A percentile compares a stretch with the other conserved stretches of the same genome.
These are phyloP conservation scores for Mus spretus DNA, from an alignment of 2,797 vertebrate genomes.

Conservation along the genomic window DNA sequence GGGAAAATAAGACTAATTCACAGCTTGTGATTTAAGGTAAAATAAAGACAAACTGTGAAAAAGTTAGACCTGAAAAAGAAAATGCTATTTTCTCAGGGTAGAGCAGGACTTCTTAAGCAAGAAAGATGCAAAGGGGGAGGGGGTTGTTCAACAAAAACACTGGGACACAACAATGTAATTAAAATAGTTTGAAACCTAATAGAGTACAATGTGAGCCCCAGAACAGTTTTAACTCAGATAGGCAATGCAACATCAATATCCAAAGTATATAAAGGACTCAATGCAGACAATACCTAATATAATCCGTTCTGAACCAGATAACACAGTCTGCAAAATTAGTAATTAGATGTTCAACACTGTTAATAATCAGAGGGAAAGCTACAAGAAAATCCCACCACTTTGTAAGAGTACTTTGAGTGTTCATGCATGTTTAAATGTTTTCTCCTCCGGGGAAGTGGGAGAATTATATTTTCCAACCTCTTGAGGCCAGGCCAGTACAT, in stretches of 20 bases:
- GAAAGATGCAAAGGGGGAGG: not conserved
- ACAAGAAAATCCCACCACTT: not conserved
- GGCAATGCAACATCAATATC: not conserved
- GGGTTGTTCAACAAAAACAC: not conserved
- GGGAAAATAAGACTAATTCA: slow-evolving; percentile 55
- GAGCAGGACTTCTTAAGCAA: slow-evolving; percentile 44
- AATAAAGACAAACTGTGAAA: slow-evolving; percentile 35
- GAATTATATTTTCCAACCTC: not conserved
- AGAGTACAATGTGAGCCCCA: not conserved
- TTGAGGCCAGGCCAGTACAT: not conserved
- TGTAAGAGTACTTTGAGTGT: not conserved
- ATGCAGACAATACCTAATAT: not conserved
- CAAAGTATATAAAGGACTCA: slow-evolving; percentile 11
- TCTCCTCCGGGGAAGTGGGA: not conserved
- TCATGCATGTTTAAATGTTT: not conserved
- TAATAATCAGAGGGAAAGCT: not conserved
- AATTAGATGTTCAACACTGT: not conserved
- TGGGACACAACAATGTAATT: not conserved
- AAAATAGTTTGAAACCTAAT: not conserved
- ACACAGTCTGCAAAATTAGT: slow-evolving; percentile 12
- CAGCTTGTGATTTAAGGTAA: not conserved
- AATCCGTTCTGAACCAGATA: not conserved
- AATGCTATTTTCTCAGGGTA: not conserved
- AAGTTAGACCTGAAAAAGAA: slow-evolving; percentile 53
- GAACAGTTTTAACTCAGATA: not conserved